Percentiles rank a stretch among this genome's conserved stretches.
Conservation (phyloP, 2,113 vertebrate species). For the Polyodon spathula region DNA sequence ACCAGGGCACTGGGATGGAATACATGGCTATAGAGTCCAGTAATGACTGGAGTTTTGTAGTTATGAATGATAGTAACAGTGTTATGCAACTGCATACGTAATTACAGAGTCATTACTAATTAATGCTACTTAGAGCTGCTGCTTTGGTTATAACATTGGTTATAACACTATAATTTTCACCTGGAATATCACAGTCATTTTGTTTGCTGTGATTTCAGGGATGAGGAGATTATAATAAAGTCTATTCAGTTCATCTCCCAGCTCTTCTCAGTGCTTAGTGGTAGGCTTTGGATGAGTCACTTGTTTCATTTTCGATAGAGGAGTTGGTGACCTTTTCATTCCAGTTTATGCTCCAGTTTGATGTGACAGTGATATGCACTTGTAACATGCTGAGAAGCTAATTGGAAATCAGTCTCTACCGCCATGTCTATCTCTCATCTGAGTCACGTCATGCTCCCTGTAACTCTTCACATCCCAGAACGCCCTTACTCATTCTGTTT, state of each 20-base stretch:
- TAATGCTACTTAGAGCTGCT: too few species aligned
- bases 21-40: not conserved
- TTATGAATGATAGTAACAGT: too few species aligned
- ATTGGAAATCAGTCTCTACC: not conserved
- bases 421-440: not conserved
- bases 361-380: not conserved
- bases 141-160: too few species aligned
- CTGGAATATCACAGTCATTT: too few species aligned
- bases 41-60: not conserved
- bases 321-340: conserved; percentile 7
- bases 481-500: not conserved
- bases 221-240: too few species aligned
- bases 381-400: not conserved
- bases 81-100: too few species aligned
- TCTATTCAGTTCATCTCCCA: too few species aligned
- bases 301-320: not conserved
- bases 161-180: too few species aligned
- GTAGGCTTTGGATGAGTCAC: not conserved
- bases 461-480: not conserved
- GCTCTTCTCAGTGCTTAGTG: too few species aligned
- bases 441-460: not conserved
- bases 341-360: not conserved
- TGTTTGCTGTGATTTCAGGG: too few species aligned
- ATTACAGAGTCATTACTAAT: too few species aligned
- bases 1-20: not conserved